These are phyloP conservation scores for Tetropium fuscum DNA, from an alignment of 2,888 invertebrate species.

Conservation along the genomic window DNA sequence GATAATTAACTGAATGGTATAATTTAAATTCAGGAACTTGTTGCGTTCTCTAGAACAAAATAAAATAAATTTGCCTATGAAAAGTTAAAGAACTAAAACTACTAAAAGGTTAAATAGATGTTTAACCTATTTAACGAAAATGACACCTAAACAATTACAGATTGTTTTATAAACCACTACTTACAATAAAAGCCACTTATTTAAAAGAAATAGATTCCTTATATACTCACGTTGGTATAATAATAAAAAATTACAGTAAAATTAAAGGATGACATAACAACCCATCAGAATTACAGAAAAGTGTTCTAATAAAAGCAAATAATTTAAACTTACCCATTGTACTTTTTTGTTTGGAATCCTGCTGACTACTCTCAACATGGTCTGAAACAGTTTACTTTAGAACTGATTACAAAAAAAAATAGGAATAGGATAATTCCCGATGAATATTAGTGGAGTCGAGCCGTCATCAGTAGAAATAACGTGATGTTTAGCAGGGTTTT, in stretches of 20 bases:
- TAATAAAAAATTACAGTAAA: no score
- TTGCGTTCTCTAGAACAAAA: conserved; percentile 16
- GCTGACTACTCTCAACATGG: conserved; percentile 59
- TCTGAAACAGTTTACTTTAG: conserved; percentile 54
- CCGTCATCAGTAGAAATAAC: conserved; percentile 48
- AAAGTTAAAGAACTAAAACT: no score
- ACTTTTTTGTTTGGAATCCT: conserved; percentile 53
- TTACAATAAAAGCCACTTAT: no score
- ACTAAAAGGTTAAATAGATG: no score
- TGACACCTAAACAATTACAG: no score
- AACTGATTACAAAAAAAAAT: conserved; percentile 31
- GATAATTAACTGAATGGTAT: conserved; percentile 16
- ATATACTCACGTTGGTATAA: no score
- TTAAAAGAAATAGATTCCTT: no score
- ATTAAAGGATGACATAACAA: conserved; percentile 55
- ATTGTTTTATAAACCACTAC: no score
- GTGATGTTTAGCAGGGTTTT: conserved; percentile 37
- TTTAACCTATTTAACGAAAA: no score
- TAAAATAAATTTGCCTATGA: background rate
- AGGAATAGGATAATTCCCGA: conserved; percentile 36
- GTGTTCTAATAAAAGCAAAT: no score
- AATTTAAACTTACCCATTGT: conserved; percentile 54
- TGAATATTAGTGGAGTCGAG: conserved; percentile 38
- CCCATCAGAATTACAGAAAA: no score
- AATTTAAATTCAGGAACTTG: conserved; percentile 12